Percentiles rank a stretch among this genome's conserved stretches.
These are phyloP conservation scores for Tyrannus savana DNA, from an alignment of 2,113 vertebrate genomes.

Conservation along the genomic window DNA sequence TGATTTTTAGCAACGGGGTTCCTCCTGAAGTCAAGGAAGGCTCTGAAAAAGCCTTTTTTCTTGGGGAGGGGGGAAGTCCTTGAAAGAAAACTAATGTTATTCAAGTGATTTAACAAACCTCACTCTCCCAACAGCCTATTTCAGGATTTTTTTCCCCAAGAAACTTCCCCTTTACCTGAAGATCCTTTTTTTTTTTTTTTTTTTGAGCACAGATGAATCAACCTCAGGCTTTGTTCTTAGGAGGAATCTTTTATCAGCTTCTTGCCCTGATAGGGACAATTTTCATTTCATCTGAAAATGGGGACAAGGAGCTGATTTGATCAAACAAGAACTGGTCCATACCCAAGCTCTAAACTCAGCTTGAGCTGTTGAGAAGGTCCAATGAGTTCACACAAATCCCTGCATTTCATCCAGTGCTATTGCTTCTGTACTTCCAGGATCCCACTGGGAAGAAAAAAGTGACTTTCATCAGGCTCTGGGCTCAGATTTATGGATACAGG, in stretches of 20 bases:
- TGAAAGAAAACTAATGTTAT: neutral
- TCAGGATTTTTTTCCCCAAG: neutral
- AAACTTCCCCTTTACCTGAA: neutral
- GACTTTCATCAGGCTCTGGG: neutral
- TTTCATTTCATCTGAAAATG: neutral
- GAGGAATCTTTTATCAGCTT: neutral
- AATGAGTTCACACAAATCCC: neutral
- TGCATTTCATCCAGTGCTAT: neutral
- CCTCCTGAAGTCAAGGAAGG: neutral
- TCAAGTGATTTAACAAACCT: neutral
- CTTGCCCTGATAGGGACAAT: neutral
- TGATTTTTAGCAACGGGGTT: neutral
- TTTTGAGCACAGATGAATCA: neutral
- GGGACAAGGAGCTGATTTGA: neutral
- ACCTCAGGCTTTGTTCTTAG: neutral
- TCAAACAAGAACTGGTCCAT: neutral
- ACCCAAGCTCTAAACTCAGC: neutral
- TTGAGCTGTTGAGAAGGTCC: neutral
- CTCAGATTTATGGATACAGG: neutral
- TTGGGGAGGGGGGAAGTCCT: accelerated
- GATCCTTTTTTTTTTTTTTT: neutral
- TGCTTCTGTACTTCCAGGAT: neutral
- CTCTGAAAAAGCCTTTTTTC: neutral
- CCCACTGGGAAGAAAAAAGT: neutral
- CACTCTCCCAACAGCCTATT: neutral